A percentile compares a stretch with the other conserved stretches of the same genome.
These are phyloP conservation scores for Trichopoda pennipes DNA, from an alignment of 2,888 invertebrate species.

Conservation along the genomic window DNA sequence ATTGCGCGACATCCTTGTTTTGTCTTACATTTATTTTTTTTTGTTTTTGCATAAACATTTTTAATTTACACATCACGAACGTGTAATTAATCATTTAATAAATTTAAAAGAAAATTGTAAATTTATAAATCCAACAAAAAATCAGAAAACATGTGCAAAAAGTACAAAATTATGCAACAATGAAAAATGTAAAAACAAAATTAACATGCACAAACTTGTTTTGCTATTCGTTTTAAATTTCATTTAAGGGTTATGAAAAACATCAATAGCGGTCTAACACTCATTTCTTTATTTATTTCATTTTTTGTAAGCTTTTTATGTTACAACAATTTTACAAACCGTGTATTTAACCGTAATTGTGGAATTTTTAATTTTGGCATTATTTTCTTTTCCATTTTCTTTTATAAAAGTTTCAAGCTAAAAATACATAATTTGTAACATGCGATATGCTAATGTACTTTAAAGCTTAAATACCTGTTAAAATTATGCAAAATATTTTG, in stretches of 20 bases:
- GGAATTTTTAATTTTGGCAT: constrained; percentile 5
- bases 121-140: constrained; percentile 8
- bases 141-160: constrained; percentile 28
- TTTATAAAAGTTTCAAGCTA: neutral
- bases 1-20: constrained; percentile 36
- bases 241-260: constrained; percentile 63
- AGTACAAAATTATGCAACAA: constrained; percentile 50
- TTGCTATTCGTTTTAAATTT: neutral
- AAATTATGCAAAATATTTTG: constrained; percentile 46
- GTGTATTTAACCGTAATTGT: constrained; percentile 30
- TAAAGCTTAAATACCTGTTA: constrained; percentile 52
- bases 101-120: constrained; percentile 18
- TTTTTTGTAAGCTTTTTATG: too few species aligned
- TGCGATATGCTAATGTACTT: constrained; percentile 46
- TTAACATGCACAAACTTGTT: constrained; percentile 46
- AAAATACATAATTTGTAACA: constrained; percentile 45
- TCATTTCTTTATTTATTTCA: constrained; percentile 44
- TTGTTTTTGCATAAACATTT: constrained; percentile 32
- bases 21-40: constrained; percentile 15
- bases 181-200: constrained; percentile 68
- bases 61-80: neutral
- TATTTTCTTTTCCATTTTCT: constrained; percentile 19
- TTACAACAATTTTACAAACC: constrained; percentile 21
- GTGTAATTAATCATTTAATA: constrained; percentile 55
- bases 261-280: constrained; percentile 56